Percentiles rank a stretch among this genome's conserved stretches.
These are phyloP conservation scores for Pelagia noctiluca DNA, from an alignment of 30 jellyfish, hydroid and myxozoan species.

Conservation along the genomic window DNA sequence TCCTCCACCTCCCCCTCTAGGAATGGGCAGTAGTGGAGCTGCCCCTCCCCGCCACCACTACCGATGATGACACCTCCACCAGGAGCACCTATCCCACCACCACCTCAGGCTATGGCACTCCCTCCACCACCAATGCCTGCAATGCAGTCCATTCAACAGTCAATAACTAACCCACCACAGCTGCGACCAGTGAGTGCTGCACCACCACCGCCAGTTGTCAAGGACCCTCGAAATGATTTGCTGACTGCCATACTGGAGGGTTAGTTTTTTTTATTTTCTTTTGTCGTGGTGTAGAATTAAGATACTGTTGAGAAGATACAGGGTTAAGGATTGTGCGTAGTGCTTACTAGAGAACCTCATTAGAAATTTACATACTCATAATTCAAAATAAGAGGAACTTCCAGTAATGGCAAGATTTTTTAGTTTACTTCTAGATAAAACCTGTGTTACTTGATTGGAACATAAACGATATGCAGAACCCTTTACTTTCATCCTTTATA, in stretches of 20 bases:
- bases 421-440: too few species aligned
- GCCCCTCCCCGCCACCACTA: conserved; percentile 52
- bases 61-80: conserved; percentile 15
- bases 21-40: neutral
- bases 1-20: conserved; percentile 72
- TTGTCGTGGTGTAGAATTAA: too few species aligned
- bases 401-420: too few species aligned
- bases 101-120: conserved; percentile 52
- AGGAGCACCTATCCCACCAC: conserved; percentile 11
- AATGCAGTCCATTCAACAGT: conserved; percentile 29
- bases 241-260: conserved; percentile 78
- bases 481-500: too few species aligned
- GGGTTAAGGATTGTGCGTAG: too few species aligned
- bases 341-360: too few species aligned
- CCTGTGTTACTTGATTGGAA: too few species aligned
- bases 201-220: conserved; percentile 67
- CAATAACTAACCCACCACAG: conserved; percentile 39
- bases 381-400: too few species aligned
- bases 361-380: too few species aligned
- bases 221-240: conserved; percentile 71
- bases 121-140: conserved; percentile 86
- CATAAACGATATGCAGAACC: too few species aligned
- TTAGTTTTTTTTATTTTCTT: neutral
- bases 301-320: too few species aligned
- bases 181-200: conserved; percentile 66